These are phyloP conservation scores for Drosophila pandora DNA, from an alignment of 1,140 invertebrate species.

Conservation along the genomic window DNA sequence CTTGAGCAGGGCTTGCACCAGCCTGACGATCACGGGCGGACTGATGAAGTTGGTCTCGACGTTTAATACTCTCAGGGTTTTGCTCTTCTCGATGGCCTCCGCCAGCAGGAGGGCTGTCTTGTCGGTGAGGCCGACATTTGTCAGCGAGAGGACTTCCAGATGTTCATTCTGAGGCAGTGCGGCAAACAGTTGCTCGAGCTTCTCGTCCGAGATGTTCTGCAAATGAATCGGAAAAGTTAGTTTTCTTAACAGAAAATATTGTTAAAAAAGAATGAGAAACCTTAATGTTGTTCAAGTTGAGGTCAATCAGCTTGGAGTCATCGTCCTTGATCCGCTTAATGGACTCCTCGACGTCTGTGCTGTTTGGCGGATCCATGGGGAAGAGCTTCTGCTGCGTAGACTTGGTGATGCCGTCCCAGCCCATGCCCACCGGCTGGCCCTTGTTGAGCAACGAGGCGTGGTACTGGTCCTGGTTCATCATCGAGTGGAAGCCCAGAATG, in stretches of 20 bases:
- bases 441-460: constrained; percentile 97
- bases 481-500: constrained; percentile 99
- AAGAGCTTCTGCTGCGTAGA: constrained; percentile 95
- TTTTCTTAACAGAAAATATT: not conserved
- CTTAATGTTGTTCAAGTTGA: constrained; percentile 99
- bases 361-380: constrained; percentile 96
- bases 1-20: constrained; percentile 93
- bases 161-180: constrained; percentile 95
- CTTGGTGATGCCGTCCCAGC: constrained; percentile 97
- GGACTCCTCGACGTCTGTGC: constrained; percentile 95
- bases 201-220: constrained; percentile 98
- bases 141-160: constrained; percentile 95
- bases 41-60: constrained; percentile 98
- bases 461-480: constrained; percentile 99
- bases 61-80: constrained; percentile 94
- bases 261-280: constrained; percentile 83
- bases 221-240: not conserved
- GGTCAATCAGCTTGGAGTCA: constrained; percentile 92
- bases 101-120: constrained; percentile 92
- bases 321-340: constrained; percentile 95
- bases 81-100: constrained; percentile 94
- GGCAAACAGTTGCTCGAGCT: constrained; percentile 95
- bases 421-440: constrained; percentile 92
- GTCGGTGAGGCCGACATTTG: constrained; percentile 97
- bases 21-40: constrained; percentile 91